phyloP scores from a whole-genome alignment of 2,888 invertebrate genomes.

The Poecilobothrus nobilitatus region DNA sequence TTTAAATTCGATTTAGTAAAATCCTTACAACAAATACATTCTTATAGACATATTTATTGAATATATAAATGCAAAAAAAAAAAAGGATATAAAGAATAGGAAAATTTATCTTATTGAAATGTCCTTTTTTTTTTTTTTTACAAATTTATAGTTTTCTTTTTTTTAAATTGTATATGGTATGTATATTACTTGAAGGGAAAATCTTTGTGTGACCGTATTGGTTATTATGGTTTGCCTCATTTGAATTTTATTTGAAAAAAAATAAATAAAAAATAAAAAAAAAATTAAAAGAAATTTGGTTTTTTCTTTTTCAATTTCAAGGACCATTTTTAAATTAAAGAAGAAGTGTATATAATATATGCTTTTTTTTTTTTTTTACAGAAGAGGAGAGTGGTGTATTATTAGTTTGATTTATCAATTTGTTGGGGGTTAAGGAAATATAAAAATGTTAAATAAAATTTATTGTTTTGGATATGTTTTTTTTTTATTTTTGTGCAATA shows the following conservation, averaged over 20 bases:
- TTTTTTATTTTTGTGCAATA: too few relatives aligned
- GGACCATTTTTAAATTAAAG: too few relatives aligned
- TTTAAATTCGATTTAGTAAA: too few relatives aligned
- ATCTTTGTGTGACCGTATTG: slow-evolving; percentile 7
- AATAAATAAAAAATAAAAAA: neutral
- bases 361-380: too few relatives aligned
- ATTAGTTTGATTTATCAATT: too few relatives aligned
- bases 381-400: too few relatives aligned
- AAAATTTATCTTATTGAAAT: neutral
- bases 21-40: too few relatives aligned
- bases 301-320: neutral
- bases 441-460: too few relatives aligned
- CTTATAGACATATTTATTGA: neutral
- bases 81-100: neutral
- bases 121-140: neutral
- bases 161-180: neutral
- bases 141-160: neutral
- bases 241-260: slow-evolving; percentile 8
- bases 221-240: slow-evolving; percentile 9
- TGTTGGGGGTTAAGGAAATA: too few relatives aligned
- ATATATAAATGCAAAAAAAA: neutral
- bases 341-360: too few relatives aligned
- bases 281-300: too few relatives aligned
- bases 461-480: too few relatives aligned
- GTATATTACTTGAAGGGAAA: neutral